Evolutionary conservation across 2,797 vertebrate species (phyloP), one percentile per base, ranked within the genome.

Genomic region (Naso thynnoides): DNA sequence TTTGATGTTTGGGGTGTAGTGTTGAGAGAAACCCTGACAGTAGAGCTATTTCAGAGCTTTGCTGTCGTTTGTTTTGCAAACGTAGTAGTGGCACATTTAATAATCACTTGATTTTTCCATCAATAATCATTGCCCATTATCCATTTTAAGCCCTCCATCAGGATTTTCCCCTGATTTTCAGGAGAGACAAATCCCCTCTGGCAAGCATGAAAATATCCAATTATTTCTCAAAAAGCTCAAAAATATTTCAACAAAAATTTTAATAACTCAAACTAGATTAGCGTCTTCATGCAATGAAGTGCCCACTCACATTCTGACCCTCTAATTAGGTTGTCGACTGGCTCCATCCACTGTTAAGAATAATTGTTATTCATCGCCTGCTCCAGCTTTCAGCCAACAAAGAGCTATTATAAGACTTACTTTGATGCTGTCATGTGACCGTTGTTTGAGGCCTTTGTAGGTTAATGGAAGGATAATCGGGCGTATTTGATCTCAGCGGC

Each of bases 401-500:
- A 82, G 84, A 78, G 82, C 83, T 85, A 76, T 89, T 87, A 79
- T 73, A 78, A 86, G 86, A 82, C 79, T 74, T 69, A 81, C 91
- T 89, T 88, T 93, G 88, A 90, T 91, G 88, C 81, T 52, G 75
- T 82, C 84, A 90, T 83, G 85, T 87, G 91, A 89, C 67, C 5
- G 59, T 81, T 87, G 83, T 89, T 87, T 76, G 65, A 78, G 60
- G 73, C 81, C 78, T 88, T 88, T 87, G 87, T 84, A 88, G 89
- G 88, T 90, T 91, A 93, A 93, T 91, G 86, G 83, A 72, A 57
- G 88, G 86, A 89, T 92, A 91, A 93, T 91, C 86, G 2, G 36
- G 52, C 73, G 59, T 71, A 78, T 89, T 90, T 91, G 82, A 91
- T 90, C 87, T 86, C 56, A 14, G 83, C 33, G 26, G 82, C 76